These are phyloP conservation scores for Trichopoda pennipes DNA, from an alignment of 2,888 invertebrate species.

Conservation along the genomic window DNA sequence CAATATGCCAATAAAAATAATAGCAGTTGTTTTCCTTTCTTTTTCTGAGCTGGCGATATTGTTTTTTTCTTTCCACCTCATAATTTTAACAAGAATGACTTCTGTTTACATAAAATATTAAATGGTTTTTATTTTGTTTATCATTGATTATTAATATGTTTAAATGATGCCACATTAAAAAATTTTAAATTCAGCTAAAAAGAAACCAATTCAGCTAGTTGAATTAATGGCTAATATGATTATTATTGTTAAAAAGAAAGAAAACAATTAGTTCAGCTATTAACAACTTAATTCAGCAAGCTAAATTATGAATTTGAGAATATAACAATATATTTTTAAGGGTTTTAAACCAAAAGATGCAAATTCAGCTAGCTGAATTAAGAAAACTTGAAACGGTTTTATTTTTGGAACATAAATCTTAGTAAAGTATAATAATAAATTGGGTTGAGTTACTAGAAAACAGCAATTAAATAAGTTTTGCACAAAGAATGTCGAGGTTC, in stretches of 20 bases:
- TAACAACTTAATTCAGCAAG: background rate
- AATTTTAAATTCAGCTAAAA: background rate
- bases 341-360: background rate
- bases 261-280: background rate
- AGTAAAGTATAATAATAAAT: too few relatives aligned
- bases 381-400: too few relatives aligned
- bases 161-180: conserved; percentile 38
- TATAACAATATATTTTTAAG: background rate
- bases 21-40: background rate
- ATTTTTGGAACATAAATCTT: too few relatives aligned
- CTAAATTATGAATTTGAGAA: background rate
- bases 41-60: conserved; percentile 6
- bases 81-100: conserved; percentile 68
- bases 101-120: conserved; percentile 67
- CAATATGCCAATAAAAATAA: conserved; percentile 9
- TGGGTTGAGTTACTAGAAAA: too few relatives aligned
- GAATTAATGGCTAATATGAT: background rate
- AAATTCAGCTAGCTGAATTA: background rate
- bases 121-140: conserved; percentile 65
- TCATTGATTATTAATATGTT: conserved; percentile 59
- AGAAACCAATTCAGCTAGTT: background rate
- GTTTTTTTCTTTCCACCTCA: conserved; percentile 56
- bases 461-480: too few relatives aligned
- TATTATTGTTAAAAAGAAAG: background rate
- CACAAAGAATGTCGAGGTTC: too few relatives aligned